These are phyloP conservation scores for Thamnaconus septentrionalis DNA, from an alignment of 2,113 vertebrate genomes.

Conservation along the genomic window DNA sequence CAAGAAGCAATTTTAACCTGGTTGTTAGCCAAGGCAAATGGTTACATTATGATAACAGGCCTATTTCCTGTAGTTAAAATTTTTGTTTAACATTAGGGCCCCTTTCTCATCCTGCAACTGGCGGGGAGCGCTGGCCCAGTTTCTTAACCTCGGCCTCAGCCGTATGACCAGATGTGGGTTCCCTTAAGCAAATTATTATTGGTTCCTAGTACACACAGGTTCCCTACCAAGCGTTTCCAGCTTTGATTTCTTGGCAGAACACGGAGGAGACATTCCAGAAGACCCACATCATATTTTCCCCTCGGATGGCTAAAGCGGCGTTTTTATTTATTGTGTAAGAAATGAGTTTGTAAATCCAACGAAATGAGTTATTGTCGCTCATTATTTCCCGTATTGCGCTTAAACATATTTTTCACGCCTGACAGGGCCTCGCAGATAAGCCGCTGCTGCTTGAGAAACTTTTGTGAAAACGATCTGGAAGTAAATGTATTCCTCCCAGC, in stretches of 20 bases:
- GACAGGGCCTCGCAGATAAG: no score
- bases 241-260: conserved; percentile 75
- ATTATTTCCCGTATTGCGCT: not conserved
- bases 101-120: conserved; percentile 82
- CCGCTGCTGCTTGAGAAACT: no score
- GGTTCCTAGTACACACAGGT: conserved; percentile 86
- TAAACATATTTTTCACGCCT: no score
- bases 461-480: no score
- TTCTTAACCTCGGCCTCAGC: conserved; percentile 87
- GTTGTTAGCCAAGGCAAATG: conserved; percentile 87
- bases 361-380: conserved; percentile 44
- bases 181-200: conserved; percentile 91
- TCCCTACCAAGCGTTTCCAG: conserved; percentile 93
- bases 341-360: conserved; percentile 69
- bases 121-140: conserved; percentile 65
- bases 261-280: conserved; percentile 83
- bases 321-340: conserved; percentile 84
- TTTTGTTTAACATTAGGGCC: conserved; percentile 86
- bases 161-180: conserved; percentile 89
- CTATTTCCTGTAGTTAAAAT: conserved; percentile 90
- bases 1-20: conserved; percentile 80
- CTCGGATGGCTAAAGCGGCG: conserved; percentile 81
- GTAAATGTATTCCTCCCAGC: no score
- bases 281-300: conserved; percentile 87
- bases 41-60: conserved; percentile 87